Evolutionary conservation across 2,888 invertebrate genomes (phyloP).

Genomic region (Tanytarsus gracilentus): DNA sequence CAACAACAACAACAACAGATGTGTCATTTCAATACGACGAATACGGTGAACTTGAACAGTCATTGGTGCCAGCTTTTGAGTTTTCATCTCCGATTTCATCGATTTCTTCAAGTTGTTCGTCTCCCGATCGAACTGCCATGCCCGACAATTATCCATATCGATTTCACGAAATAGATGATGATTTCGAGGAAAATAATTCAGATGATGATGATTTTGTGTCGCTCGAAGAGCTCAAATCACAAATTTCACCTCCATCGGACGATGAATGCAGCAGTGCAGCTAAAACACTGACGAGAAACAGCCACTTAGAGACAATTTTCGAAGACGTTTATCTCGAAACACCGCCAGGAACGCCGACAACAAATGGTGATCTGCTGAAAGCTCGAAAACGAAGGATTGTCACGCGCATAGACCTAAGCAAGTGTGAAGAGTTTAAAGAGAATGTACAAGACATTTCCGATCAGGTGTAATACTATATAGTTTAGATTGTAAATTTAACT

Average conservation of each 20-base stretch:
- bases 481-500: background rate
- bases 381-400: background rate
- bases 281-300: background rate
- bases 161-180: background rate
- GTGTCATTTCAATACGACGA: background rate
- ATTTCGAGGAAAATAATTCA: background rate
- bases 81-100: conserved; percentile 21
- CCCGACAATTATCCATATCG: too few relatives aligned
- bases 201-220: background rate
- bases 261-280: background rate
- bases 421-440: conserved; percentile 17
- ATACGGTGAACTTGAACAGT: background rate
- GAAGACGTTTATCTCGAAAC: conserved; percentile 18
- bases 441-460: conserved; percentile 17
- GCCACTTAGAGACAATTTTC: conserved; percentile 13
- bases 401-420: background rate
- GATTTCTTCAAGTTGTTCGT: conserved; percentile 10
- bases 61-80: conserved; percentile 11
- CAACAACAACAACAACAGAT: background rate
- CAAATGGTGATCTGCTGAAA: background rate
- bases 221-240: conserved; percentile 14
- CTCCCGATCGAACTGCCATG: background rate
- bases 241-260: conserved; percentile 5
- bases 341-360: conserved; percentile 8
- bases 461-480: background rate